phyloP scores from a whole-genome alignment of 2,888 invertebrate species.

The Baccha elongata region DNA sequence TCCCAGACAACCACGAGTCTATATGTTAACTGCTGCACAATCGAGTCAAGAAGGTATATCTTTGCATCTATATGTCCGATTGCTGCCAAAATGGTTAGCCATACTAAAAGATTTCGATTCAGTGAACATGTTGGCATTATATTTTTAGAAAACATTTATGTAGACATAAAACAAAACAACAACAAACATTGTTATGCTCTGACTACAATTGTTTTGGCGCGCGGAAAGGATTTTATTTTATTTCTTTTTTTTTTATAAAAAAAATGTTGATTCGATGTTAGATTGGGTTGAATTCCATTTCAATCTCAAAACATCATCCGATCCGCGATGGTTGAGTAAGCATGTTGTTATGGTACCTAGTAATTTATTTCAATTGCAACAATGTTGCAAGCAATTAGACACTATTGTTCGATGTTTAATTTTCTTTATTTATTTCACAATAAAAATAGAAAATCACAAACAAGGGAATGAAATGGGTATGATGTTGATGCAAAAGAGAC shows the following conservation, averaged over 20 bases:
- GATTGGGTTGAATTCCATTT: constrained; percentile 40
- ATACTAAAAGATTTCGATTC: constrained; percentile 37
- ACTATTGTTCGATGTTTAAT: constrained; percentile 45
- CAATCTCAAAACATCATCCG: constrained; percentile 15
- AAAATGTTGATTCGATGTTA: background rate
- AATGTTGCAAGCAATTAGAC: constrained; percentile 69
- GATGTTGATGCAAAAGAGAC: no score
- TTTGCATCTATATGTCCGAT: background rate
- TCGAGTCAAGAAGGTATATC: constrained; percentile 54
- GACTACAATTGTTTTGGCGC: background rate
- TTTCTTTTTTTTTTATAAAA: background rate
- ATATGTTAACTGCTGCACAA: constrained; percentile 29
- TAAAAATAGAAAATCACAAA: no score
- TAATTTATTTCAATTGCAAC: constrained; percentile 37
- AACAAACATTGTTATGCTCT: background rate
- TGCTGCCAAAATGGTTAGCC: constrained; percentile 59
- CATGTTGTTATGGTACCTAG: background rate
- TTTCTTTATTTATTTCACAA: no score
- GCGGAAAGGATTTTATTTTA: background rate
- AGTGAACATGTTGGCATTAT: constrained; percentile 25
- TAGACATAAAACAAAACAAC: background rate
- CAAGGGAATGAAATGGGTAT: no score
- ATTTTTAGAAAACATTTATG: constrained; percentile 13
- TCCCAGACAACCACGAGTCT: constrained; percentile 61
- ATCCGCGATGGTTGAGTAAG: constrained; percentile 23